Base-by-base conservation (phyloP, 2,888 invertebrate genomes). In the Achlya flavicornis region DNA sequence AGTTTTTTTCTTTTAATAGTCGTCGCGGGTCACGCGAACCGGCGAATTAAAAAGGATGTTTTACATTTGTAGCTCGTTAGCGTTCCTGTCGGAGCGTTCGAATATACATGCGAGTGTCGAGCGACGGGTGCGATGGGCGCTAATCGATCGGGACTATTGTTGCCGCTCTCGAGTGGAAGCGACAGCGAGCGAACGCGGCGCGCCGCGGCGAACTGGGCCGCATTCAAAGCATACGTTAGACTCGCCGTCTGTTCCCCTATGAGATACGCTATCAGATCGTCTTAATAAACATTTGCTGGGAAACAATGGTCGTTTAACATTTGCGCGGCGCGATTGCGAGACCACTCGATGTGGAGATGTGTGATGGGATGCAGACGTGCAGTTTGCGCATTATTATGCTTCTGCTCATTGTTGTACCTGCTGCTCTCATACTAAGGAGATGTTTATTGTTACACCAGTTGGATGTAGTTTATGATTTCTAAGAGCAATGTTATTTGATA, bases 201-300 rank as follows among this genome's bases (percentile, higher is more conserved):
- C 41, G 41, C 11, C 19, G 48, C 48, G 48, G 48, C 48, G 66
- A 63, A 66, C 74, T 72, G 72, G 76, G 74, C 70, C 38, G 83
- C 81, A 90, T 91, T 91, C 83, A 88, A 82, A 82, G 85, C 90
- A 90, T 81, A 90, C 91, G 90, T 87, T 88, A 86, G 88, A 85
- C 84, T 85, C 81, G 85, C 75, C 84, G 87, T 79, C 86, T 80
- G 83, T 83, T 85, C 88, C 88, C 86, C 87, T 85, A 88, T 80
- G 87, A 85, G 88, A 90, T 89, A 88, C 80, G 85, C 73, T 92
- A 93, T 93, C 92, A 85, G 92, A 93, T 93, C 87, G 88, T 91
- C 93, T 92, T 93, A 92, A 91, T 92, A 92, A 92, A 92, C 92
- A 92, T 90, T 90, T 79, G 87, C 82, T 78, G 76, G 87, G 86